These are phyloP conservation scores for Pachyuromys duprasi DNA, from an alignment of 2,797 vertebrate genomes.

Conservation along the genomic window DNA sequence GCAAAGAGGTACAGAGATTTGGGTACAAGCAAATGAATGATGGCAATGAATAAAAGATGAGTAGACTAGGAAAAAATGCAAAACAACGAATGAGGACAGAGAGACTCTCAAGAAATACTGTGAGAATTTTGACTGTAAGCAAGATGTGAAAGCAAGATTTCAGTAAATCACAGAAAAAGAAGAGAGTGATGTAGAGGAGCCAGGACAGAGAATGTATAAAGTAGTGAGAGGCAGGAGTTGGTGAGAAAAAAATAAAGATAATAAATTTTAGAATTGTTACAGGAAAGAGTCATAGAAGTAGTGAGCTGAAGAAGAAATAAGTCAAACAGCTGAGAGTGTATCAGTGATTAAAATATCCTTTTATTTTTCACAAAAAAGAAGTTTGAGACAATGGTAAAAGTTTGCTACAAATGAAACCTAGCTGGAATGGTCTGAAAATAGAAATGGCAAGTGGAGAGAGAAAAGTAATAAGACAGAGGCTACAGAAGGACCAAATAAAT, in stretches of 20 bases:
- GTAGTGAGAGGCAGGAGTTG: conserved; percentile 37
- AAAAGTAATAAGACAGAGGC: conserved; percentile 32
- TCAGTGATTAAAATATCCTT: conserved; percentile 71
- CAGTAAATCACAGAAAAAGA: conserved; percentile 70
- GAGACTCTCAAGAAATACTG: conserved; percentile 19
- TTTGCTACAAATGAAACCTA: conserved; percentile 67
- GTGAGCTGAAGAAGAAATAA: conserved; percentile 71
- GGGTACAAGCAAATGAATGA: conserved; percentile 36
- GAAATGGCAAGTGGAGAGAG: conserved; percentile 43
- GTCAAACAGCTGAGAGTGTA: conserved; percentile 72
- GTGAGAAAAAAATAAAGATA: conserved; percentile 61
- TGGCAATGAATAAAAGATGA: conserved; percentile 70
- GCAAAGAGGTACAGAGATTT: conserved; percentile 35
- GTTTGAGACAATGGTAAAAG: conserved; percentile 70
- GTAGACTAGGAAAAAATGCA: not conserved
- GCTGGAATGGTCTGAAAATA: conserved; percentile 20
- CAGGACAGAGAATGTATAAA: conserved; percentile 3
- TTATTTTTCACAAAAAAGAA: conserved; percentile 70
- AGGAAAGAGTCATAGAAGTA: conserved; percentile 68
- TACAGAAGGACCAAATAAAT: not conserved
- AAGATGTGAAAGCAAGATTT: conserved; percentile 51
- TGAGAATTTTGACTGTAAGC: conserved; percentile 59
- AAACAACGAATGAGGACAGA: conserved; percentile 53
- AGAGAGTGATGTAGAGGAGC: conserved; percentile 71
- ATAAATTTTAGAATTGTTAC: conserved; percentile 80